Evolutionary conservation across 2,797 vertebrate species (phyloP), one percentile per base, ranked within the genome.

Genomic region (Anguilla anguilla): DNA sequence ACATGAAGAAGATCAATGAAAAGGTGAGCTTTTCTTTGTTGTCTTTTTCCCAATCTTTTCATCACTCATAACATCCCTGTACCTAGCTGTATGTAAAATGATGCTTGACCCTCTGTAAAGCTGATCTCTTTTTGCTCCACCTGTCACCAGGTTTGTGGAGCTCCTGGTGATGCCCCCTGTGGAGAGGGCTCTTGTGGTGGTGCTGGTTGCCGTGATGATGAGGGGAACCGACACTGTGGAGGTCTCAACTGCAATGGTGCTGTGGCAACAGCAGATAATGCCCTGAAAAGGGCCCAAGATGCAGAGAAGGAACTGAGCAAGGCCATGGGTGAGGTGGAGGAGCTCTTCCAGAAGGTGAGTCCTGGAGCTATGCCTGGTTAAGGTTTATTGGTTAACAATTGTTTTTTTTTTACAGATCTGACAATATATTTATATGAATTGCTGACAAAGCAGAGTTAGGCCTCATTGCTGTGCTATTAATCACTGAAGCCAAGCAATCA

Each of bases 191-290:
- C 97, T 2, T 99, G 99, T 0, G 99, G 98, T 0, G 99, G 98
- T 43, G 97, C 97, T 0, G 97, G 98, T 69, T 99, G 98, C 94
- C 97, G 93, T 15, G 98, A 99, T 0, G 98, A 99, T 85, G 97
- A 98, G 0, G 98, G 97, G 0, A 95, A 95, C 83, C 95, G 91
- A 3, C 98, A 96, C 93, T 99, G 99, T 0, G 99, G 99, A 0
- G 99, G 99, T 55, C 95, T 99, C 85, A 96, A 96, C 95, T 99
- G 99, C 84, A 94, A 96, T 0, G 98, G 98, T 0, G 98, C 97
- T 0, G 97, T 95, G 46, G 95, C 98, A 25, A 94, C 92, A 0
- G 98, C 99, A 0, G 95, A 97, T 87, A 96, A 95, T 0, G 97
- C 98, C 0, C 92, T 99, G 93, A 96, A 97, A 89, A 96, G 96